Evolutionary conservation across 2,797 vertebrate genomes (phyloP), one percentile per base, ranked within the genome.

Genomic region (Stomatorhinus walkeri): DNA sequence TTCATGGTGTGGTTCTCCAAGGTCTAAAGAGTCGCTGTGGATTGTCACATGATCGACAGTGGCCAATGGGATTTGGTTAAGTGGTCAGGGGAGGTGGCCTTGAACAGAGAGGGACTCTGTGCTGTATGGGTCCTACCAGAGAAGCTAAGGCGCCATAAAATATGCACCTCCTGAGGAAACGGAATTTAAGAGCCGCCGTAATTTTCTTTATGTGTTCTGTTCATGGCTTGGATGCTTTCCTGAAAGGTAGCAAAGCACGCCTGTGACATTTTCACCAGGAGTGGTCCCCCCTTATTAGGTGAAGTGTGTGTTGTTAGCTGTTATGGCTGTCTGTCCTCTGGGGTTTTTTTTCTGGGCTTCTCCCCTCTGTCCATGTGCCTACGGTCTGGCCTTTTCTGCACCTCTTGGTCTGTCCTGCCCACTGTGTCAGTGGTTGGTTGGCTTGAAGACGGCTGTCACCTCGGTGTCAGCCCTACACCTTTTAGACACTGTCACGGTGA

Each of bases 191-290:
- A 81, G 76, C 36, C 7, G 9, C 7, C 0, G 8, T 51, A 85
- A 85, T 48, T 24, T 85, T 48, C 43, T 48, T 85, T 51, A 43
- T 79, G 76, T 46, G 16, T 81, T 81, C 76, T 85, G 40, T 48
- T 83, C n/a, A 83, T 83, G 46, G 79, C 48, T 83, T 83, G 79
- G 79, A 83, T 83, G 81, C 48, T 51, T 48, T 85, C 81, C 81
- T 12, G 12, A 48, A 85, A 85, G 43, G 81, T 85, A 49, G 48
- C 43, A 85, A 85, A 48, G 46, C n/a, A 85, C 1, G 2, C 19
- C 10, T 28, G 22, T 48, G 81, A 48, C 48, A 48, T 22, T 85
- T 48, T 85, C n/a, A 12, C 19, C 9, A 14, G n/a, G 81, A 24
- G 48, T 4, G 8, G 19, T 24, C 4, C 4, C 79, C 19, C 19